Evolutionary conservation across 1,140 invertebrate genomes (phyloP), one percentile per base, ranked within the genome.

Genomic region (Hestina assimilis): DNA sequence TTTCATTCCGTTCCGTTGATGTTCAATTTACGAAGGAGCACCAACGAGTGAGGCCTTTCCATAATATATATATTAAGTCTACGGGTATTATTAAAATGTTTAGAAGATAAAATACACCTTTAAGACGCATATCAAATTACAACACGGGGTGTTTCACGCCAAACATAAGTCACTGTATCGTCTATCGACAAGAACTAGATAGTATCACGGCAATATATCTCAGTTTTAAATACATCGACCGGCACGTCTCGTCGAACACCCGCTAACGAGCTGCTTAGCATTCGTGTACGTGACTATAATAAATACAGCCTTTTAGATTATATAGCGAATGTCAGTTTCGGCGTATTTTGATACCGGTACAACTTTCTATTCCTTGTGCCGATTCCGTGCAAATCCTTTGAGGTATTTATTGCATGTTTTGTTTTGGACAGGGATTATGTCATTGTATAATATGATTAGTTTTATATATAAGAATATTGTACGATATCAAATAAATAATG

Each of bases 261-360:
- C 51, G 59, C 72, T 74, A 77, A 74, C 69, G 64, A 74, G 66
- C 64, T 68, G 63, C 57, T 66, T 73, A 64, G 61, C 63, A 69
- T 69, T 67, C 51, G 59, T 56, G 46, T 40, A 70, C 65, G 63
- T 59, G 65, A 46, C 55, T 67, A 59, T 59, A 72, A 72, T 69
- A 76, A 73, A 76, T 58, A 60, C 50, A 40, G 56, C 31, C 41
- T 42, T 33, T 59, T 66, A 73, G 63, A 69, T 74, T 74, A 74
- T 52, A 61, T 61, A 48, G 51, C 59, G 38, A 46, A 38, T 40
- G 63, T 59, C 59, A 42, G 58, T 72, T 62, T 61, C 56, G 58
- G 55, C 58, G 56, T 66, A 66, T 61, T 66, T 51, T 58, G 59
- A 66, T 55, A 59, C 38, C 33, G 51, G 50, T 51, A 38, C 53